Percentiles rank a stretch among this genome's conserved stretches.
These are phyloP conservation scores for Petrocephalus sullivani DNA, from an alignment of 2,797 vertebrate genomes.

Conservation along the genomic window DNA sequence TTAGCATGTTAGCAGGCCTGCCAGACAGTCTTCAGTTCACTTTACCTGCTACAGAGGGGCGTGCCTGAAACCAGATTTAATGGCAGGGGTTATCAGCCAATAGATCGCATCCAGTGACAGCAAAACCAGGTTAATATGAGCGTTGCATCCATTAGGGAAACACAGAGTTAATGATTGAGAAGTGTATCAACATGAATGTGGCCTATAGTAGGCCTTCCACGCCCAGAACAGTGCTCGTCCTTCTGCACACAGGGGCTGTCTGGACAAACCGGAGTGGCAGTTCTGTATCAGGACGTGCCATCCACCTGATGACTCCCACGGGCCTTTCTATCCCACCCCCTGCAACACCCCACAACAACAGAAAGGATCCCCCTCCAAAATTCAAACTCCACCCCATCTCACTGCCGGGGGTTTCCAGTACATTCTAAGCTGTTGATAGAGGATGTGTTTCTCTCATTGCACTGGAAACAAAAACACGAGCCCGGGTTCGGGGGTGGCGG, in stretches of 20 bases:
- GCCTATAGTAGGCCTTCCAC: neutral
- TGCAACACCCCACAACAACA: neutral
- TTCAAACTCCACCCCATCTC: neutral
- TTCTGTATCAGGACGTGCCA: neutral
- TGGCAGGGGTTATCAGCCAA: neutral
- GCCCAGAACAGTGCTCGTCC: neutral
- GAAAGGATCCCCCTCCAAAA: neutral
- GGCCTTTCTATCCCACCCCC: neutral
- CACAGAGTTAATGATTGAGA: neutral
- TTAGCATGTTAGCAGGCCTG: neutral
- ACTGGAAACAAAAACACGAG: conserved; percentile 14
- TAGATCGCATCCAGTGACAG: neutral
- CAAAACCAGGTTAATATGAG: neutral
- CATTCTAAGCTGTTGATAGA: neutral
- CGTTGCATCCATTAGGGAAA: neutral
- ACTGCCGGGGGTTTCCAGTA: neutral
- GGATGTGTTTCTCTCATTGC: neutral
- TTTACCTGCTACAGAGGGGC: neutral
- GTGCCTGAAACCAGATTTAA: neutral
- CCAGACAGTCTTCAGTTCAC: neutral
- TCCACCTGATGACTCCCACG: neutral
- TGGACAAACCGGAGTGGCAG: neutral
- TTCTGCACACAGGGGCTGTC: neutral
- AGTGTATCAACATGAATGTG: neutral
- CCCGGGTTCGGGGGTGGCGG: neutral